Evolutionary conservation across 2,888 invertebrate species (phyloP), one percentile per base, ranked within the genome.

Genomic region (Catotricha subobsoleta): DNA sequence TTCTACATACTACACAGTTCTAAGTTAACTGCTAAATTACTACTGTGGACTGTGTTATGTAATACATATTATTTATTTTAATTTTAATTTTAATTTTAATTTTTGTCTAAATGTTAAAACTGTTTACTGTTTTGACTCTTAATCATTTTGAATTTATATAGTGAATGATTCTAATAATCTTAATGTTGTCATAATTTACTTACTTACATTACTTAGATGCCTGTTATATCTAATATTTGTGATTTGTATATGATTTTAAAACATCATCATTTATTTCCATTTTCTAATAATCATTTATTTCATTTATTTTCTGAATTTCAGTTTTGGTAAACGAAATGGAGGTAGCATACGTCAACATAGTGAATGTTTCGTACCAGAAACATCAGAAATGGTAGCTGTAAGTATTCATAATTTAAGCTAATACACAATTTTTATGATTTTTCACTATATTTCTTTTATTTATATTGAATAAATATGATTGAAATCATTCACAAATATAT

Each of bases 361-460:
- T 65, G 83, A 84, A 62, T 86, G 86, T 60, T 74, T 86, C 61
- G 79, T 83, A 46, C 69, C 84, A 58, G 84, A 86, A 62, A 76
- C 81, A 46, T 82, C 83, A 53, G 84, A 84, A 68, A 81, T 86
- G 81, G 80, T 86, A 58, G 81, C 80, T 65, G 83, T 83, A 61
- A 74, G 81, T 77, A 9, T 12, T 40, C 9, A 29, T 21, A 21
- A n/a, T n/a, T n/a, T n/a, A n/a, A n/a, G n/a, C 25, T 9, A 25
- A 36, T 36, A 12, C 10, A 6, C 25, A 25, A 36, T 18, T 18
- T 38, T 16, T n/a, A n/a, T n/a, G n/a, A 12, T n/a, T 21, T 12
- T 13, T 3, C n/a, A 8, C 12, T 35, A 5, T 35, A n/a, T 35
- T n/a, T 28, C 16, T 18, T n/a, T 12, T 12, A 9, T 20, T 2